Evolutionary conservation across 2,113 vertebrate species (phyloP).

Genomic region (Cyprinodon variegatus): DNA sequence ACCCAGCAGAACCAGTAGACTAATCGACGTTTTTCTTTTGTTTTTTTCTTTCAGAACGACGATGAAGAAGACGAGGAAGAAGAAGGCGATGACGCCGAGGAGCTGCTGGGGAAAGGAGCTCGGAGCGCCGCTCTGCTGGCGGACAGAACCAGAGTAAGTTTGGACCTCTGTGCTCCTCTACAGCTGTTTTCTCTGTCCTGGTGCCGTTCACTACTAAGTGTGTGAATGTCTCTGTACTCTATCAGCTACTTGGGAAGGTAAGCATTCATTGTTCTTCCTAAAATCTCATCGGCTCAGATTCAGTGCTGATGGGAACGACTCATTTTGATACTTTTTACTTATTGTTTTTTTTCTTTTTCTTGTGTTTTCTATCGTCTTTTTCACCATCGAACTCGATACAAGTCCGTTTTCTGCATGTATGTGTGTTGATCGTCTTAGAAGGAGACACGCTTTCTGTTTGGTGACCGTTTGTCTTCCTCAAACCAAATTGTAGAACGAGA

Average conservation of each 20-base stretch:
- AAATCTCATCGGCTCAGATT: conserved; percentile 47
- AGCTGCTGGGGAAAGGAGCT: conserved; percentile 88
- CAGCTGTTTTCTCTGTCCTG: conserved; percentile 17
- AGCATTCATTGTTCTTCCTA: conserved; percentile 54
- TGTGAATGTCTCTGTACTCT: conserved; percentile 72
- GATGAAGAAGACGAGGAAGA: conserved; percentile 94
- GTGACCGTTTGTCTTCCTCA: conserved; percentile 16
- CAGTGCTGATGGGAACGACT: conserved; percentile 28
- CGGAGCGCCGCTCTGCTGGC: conserved; percentile 85
- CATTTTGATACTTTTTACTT: conserved; percentile 10
- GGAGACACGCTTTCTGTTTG: not conserved
- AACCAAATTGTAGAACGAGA: conserved; percentile 83
- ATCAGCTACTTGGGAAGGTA: conserved; percentile 76
- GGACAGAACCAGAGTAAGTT: conserved; percentile 88
- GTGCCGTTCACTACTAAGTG: conserved; percentile 54
- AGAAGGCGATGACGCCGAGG: conserved; percentile 87
- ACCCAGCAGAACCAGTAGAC: not conserved
- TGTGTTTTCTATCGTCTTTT: not conserved
- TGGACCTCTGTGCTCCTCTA: not conserved
- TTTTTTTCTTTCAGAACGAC: conserved; percentile 83
- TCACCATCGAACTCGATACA: conserved; percentile 28
- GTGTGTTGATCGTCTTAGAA: conserved; percentile 12
- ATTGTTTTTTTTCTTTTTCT: not conserved
- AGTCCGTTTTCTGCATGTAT: conserved; percentile 47
- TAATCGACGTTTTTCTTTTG: not conserved